A percentile compares a stretch with the other conserved stretches of the same genome.
Conservation (phyloP, 2,888 invertebrate genomes). For the Aphrophora alni region DNA sequence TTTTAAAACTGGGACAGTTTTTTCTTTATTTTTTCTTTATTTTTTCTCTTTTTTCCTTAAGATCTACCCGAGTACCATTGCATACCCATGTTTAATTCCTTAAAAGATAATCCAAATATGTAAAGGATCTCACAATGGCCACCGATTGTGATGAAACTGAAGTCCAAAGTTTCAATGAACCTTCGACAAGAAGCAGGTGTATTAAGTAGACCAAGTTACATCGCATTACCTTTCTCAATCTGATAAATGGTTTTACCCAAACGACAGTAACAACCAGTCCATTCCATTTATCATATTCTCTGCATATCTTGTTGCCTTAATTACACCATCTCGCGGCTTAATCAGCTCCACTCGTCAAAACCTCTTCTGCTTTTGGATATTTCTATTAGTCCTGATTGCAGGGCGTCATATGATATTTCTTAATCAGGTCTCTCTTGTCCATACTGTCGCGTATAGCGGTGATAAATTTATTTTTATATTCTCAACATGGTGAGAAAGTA, state of each 20-base stretch:
- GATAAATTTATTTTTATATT: no score
- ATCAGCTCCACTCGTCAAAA: neutral
- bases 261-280: neutral
- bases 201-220: no score
- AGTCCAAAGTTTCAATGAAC: no score
- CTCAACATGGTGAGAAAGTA: neutral
- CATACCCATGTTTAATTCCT: no score
- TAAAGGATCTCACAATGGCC: no score
- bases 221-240: neutral
- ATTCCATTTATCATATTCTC: neutral
- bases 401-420: neutral
- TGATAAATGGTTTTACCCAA: constrained; percentile 2
- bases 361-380: neutral
- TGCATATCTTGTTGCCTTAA: neutral
- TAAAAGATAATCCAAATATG: no score
- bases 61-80: no score
- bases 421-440: neutral
- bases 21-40: no score
- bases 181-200: no score
- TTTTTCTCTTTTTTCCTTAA: no score
- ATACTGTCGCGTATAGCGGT: neutral
- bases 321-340: neutral
- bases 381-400: neutral
- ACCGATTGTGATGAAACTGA: no score
- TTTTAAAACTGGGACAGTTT: no score